phyloP scores from a whole-genome alignment of 2,113 vertebrate species.

The Naja naja region DNA sequence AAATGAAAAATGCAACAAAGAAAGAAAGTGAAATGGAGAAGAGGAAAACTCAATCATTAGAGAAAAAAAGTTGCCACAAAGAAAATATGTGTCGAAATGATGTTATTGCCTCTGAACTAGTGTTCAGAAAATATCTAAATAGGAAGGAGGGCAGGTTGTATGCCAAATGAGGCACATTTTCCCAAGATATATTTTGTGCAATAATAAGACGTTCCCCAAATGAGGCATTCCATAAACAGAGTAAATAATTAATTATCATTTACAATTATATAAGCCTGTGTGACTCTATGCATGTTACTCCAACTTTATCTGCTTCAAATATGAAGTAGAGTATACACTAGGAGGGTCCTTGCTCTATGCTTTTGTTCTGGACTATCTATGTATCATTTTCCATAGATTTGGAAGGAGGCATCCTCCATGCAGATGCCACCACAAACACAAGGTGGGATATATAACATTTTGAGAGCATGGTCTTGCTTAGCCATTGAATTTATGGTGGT shows the following conservation, averaged over 20 bases:
- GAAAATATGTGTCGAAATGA: not conserved
- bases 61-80: not conserved
- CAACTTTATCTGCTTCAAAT: not conserved
- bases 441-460: not conserved
- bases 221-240: not conserved
- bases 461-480: not conserved
- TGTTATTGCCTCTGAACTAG: not conserved
- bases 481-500: not conserved
- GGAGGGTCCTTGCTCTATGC: not conserved
- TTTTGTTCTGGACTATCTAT: not conserved
- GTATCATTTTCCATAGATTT: not conserved
- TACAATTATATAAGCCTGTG: not conserved
- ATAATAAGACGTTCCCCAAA: not conserved
- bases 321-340: not conserved
- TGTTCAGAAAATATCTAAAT: not conserved
- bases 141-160: not conserved
- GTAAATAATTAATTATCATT: not conserved
- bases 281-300: not conserved
- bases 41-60: not conserved
- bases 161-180: not conserved
- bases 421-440: not conserved
- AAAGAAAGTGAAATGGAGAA: not conserved
- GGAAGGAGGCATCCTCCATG: not conserved
- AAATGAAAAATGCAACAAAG: not conserved
- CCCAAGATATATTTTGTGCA: not conserved